Evolutionary conservation across 2,113 vertebrate genomes (phyloP), one percentile per base, ranked within the genome.

Genomic region (Macaca mulatta): DNA sequence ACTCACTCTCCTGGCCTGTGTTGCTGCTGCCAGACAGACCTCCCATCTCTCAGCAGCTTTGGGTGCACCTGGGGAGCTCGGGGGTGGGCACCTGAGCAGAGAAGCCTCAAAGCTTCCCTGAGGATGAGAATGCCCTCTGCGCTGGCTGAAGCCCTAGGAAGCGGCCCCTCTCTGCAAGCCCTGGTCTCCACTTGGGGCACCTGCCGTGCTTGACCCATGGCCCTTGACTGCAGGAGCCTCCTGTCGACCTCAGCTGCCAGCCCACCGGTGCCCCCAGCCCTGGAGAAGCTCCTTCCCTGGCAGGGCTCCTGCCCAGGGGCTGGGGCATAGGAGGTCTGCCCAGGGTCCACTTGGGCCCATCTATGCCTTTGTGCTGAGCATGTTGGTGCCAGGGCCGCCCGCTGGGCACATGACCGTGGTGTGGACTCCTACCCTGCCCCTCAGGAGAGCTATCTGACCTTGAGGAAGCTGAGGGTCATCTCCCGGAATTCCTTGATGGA

Each of bases 401-500:
- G 4, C 30, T 35, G 17, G 14, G 48, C 30, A 20, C 7, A 6
- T 32, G 25, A 20, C 70, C 43, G 4, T 11, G 69, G 78, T 0
- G 0, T 4, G 72, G 48, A 20, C 77, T 48, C 43, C 27, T 30
- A 27, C 61, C 57, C 20, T 1, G 0, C 14, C 25, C 11, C 10
- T 45, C 0, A 12, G 64, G 20, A 64, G 61, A 30, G 61, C 61
- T 30, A 27, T 12, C 61, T 64, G 61, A 64, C 61, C 61, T 64
- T 64, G 61, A 64, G 61, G 27, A 64, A 64, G 61, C 61, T 13
- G 93, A 99, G 99, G 27, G 99, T 99, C 99, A 99, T 99, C 93
- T 99, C 99, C 95, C 99, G 99, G 97, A 99, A 99, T 97, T 99
- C 99, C 1, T 99, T 99, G 98, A 99, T 99, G 0, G 99, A 99